These are phyloP conservation scores for Leiothrix lutea DNA, from an alignment of 2,113 vertebrate genomes.

Conservation along the genomic window DNA sequence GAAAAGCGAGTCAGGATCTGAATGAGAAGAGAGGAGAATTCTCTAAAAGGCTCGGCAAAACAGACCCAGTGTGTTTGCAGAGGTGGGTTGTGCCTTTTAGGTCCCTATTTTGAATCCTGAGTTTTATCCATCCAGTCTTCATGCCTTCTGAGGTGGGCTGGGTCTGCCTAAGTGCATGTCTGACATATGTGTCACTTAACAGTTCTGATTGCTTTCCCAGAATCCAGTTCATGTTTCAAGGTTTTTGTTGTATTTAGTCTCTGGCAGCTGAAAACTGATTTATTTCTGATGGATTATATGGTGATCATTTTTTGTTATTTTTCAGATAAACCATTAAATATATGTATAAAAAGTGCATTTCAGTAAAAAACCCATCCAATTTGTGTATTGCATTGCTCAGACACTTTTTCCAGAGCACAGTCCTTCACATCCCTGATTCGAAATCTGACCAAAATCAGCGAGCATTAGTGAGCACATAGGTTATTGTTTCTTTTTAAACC, in stretches of 20 bases:
- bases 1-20: background rate
- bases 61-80: background rate
- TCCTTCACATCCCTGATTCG: background rate
- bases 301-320: background rate
- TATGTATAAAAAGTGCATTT: background rate
- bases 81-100: background rate
- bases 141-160: background rate
- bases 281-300: background rate
- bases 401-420: background rate
- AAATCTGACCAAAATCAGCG: background rate
- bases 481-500: background rate
- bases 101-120: background rate
- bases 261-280: background rate
- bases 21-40: background rate
- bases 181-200: background rate
- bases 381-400: background rate
- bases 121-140: background rate
- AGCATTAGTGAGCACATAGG: background rate
- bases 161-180: background rate
- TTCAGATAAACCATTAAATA: background rate
- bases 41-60: background rate
- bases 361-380: background rate
- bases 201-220: background rate
- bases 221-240: background rate
- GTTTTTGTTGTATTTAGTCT: background rate